A percentile compares a stretch with the other conserved stretches of the same genome.
Conservation (phyloP, 2,888 invertebrate genomes). For the Ophion ventricosus region DNA sequence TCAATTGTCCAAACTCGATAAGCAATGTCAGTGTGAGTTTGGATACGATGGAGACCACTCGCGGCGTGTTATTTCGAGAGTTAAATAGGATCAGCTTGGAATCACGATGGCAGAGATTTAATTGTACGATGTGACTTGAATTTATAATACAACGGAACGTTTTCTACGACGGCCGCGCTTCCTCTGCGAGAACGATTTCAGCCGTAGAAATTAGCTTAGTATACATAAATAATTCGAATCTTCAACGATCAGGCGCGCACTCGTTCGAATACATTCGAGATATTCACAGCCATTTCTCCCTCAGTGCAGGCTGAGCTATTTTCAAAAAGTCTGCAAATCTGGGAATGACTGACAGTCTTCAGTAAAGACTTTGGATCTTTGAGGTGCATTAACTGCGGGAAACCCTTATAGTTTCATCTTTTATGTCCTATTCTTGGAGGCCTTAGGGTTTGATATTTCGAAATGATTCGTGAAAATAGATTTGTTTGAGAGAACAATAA, state of each 20-base stretch:
- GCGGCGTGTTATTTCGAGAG: conserved; percentile 21
- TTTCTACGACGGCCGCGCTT: neutral
- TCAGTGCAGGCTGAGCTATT: neutral
- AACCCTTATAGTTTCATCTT: neutral
- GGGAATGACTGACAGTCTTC: neutral
- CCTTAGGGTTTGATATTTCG: no score
- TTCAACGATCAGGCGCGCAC: neutral
- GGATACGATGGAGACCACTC: conserved; percentile 24
- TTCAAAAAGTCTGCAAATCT: neutral
- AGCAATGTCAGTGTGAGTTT: conserved; percentile 16
- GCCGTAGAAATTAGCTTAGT: conserved; percentile 10
- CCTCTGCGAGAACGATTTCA: neutral
- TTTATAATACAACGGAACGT: conserved; percentile 23
- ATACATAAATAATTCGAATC: conserved; percentile 9
- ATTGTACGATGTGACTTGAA: conserved; percentile 31
- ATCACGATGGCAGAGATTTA: conserved; percentile 13
- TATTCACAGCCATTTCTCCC: neutral
- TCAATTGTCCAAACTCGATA: conserved; percentile 54
- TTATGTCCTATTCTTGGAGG: no score
- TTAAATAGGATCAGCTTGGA: conserved; percentile 39
- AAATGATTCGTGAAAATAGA: no score
- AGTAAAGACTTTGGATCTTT: neutral
- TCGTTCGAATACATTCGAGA: neutral
- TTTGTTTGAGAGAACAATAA: no score
- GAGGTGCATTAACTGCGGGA: no score